A percentile compares a stretch with the other conserved stretches of the same genome.
phyloP scores from a whole-genome alignment of 2,888 invertebrate species.

The Acronicta psi region DNA sequence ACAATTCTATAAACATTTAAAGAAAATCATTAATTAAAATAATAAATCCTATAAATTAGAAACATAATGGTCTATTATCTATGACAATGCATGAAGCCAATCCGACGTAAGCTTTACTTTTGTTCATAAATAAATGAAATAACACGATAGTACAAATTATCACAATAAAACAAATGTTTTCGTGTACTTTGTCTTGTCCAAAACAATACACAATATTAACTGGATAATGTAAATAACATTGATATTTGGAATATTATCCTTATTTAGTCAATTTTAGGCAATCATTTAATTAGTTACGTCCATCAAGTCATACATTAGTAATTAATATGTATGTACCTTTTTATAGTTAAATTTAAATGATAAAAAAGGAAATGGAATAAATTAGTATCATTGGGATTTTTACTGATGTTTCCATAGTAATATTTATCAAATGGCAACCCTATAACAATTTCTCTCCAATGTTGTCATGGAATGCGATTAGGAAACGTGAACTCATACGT shows the following conservation, averaged over 20 bases:
- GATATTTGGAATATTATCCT: not conserved
- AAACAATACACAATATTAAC: constrained; percentile 10
- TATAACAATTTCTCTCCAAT: constrained; percentile 7
- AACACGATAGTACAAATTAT: constrained; percentile 50
- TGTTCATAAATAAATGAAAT: constrained; percentile 55
- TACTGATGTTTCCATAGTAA: constrained; percentile 3
- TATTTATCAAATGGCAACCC: constrained; percentile 28
- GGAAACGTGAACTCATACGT: too few relatives aligned
- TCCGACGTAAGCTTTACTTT: constrained; percentile 44
- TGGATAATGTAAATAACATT: constrained; percentile 5
- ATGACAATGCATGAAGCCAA: not conserved
- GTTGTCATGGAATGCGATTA: constrained; percentile 17
- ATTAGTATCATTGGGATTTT: constrained; percentile 27
- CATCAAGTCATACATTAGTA: constrained; percentile 6
- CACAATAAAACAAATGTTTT: constrained; percentile 55
- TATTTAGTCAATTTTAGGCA: too few relatives aligned
- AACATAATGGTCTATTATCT: not conserved
- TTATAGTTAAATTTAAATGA: constrained; percentile 16
- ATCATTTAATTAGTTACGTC: not conserved
- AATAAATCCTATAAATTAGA: constrained; percentile 10
- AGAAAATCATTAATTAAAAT: not conserved
- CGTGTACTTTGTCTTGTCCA: constrained; percentile 11
- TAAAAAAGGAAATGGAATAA: constrained; percentile 24
- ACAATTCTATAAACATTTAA: constrained; percentile 9
- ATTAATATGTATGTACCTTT: constrained; percentile 1